Evolutionary conservation across 2,888 invertebrate genomes (phyloP).

Genomic region (Lepidochrysops patricia): DNA sequence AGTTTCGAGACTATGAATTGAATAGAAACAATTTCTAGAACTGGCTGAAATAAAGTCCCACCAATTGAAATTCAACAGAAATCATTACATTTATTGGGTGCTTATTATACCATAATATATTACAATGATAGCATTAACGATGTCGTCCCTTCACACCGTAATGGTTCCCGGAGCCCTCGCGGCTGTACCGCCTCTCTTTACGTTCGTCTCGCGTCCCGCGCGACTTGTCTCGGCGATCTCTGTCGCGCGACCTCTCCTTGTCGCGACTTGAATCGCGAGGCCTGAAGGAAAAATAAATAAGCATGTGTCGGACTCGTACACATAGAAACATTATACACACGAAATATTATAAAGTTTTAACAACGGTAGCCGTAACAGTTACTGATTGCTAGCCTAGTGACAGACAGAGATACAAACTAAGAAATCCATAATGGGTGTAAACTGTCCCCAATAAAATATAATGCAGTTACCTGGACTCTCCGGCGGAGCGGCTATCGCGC

Average conservation of each 20-base stretch:
- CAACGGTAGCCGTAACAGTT: no score
- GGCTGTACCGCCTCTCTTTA: constrained; percentile 61
- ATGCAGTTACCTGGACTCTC: constrained; percentile 46
- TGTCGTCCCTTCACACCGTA: constrained; percentile 53
- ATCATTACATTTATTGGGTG: no score
- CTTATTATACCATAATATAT: background rate
- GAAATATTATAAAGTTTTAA: no score
- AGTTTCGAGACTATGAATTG: no score
- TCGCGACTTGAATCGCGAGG: constrained; percentile 40
- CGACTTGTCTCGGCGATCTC: constrained; percentile 49
- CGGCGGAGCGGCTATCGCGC: constrained; percentile 57
- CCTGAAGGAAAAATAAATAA: constrained; percentile 26
- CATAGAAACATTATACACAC: no score
- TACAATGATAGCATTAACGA: constrained; percentile 34
- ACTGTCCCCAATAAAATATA: background rate
- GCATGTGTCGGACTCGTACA: no score
- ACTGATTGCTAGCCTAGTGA: no score
- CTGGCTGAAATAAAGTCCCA: no score
- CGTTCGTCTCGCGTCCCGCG: constrained; percentile 44
- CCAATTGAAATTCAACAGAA: no score
- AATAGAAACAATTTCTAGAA: no score
- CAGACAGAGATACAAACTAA: no score
- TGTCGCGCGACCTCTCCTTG: constrained; percentile 54
- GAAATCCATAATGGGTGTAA: no score
- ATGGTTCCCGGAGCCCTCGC: constrained; percentile 45